phyloP scores from a whole-genome alignment of 2,113 vertebrate genomes.

The Mesocricetus auratus region DNA sequence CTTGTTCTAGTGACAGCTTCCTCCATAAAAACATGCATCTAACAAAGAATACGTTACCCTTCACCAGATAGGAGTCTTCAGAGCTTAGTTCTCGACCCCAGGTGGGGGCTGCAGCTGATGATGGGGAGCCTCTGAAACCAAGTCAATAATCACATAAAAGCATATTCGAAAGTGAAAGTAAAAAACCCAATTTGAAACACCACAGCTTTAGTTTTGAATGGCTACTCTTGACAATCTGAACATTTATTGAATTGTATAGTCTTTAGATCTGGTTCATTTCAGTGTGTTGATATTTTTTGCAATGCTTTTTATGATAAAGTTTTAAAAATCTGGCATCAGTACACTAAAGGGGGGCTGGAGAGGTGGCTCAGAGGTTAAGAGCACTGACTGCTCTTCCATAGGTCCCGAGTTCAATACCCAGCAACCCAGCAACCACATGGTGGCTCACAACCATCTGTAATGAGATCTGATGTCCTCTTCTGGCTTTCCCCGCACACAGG shows the following conservation, averaged over 20 bases:
- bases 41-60: not conserved
- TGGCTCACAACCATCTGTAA: too few relatives aligned
- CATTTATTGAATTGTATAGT: not conserved
- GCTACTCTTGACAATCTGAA: not conserved
- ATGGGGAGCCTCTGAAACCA: not conserved
- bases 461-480: too few relatives aligned
- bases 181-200: not conserved
- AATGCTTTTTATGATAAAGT: not conserved
- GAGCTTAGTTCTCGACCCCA: not conserved
- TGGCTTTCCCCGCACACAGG: too few relatives aligned
- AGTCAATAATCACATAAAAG: not conserved
- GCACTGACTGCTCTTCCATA: too few relatives aligned
- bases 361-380: too few relatives aligned
- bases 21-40: not conserved
- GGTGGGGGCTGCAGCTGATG: not conserved
- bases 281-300: not conserved
- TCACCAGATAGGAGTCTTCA: not conserved
- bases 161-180: not conserved
- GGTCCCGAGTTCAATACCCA: too few relatives aligned
- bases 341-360: not conserved
- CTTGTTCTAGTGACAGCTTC: not conserved
- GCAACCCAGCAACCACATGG: too few relatives aligned
- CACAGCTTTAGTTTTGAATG: not conserved
- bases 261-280: not conserved
- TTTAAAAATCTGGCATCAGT: not conserved